Conservation (phyloP, 1,140 invertebrate species). For the Drosophila chauvacae region DNA sequence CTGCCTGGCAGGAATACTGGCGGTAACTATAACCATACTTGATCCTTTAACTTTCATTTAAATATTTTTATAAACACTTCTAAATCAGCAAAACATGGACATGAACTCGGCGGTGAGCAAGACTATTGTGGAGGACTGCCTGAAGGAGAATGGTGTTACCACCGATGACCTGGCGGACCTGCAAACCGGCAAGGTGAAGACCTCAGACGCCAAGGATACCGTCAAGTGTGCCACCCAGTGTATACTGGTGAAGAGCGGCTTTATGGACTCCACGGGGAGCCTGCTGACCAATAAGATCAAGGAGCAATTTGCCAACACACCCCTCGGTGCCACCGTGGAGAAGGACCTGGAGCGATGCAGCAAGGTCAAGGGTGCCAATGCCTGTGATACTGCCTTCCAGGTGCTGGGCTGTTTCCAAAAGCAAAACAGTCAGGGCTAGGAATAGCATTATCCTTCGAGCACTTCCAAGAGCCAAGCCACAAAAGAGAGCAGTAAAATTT, state of each 20-base stretch:
- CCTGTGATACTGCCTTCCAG: conserved; percentile 67
- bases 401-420: conserved; percentile 42
- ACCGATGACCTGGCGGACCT: conserved; percentile 46
- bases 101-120: neutral
- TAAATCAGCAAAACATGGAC: neutral
- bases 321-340: neutral
- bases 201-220: conserved; percentile 51
- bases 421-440: neutral
- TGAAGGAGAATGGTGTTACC: conserved; percentile 56
- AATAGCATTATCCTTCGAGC: neutral
- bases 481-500: conserved; percentile 1
- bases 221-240: conserved; percentile 65
- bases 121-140: conserved; percentile 19
- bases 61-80: neutral
- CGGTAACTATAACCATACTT: conserved; percentile 17
- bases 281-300: conserved; percentile 41
- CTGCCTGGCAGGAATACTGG: conserved; percentile 41
- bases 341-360: conserved; percentile 42
- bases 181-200: conserved; percentile 45
- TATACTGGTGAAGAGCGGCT: conserved; percentile 52
- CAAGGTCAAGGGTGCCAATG: conserved; percentile 43
- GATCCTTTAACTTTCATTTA: neutral
- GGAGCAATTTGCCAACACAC: neutral
- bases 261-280: conserved; percentile 56
- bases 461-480: neutral